These are phyloP conservation scores for Huso huso DNA, from an alignment of 2,797 vertebrate genomes.

Conservation along the genomic window DNA sequence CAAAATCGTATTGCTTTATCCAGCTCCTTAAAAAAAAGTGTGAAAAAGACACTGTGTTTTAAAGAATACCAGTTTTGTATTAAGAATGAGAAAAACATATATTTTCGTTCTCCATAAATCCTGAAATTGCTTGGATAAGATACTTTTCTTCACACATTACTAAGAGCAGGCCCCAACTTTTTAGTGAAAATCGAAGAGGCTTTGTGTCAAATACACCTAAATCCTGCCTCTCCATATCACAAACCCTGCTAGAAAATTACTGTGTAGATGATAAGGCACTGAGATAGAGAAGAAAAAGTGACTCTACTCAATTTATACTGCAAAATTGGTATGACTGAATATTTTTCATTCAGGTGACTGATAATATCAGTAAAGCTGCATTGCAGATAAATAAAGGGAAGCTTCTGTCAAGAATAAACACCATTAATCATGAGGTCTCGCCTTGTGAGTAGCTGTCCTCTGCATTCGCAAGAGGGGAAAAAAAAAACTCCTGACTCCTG, in stretches of 20 bases:
- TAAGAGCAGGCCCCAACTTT: constrained; percentile 83
- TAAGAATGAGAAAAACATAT: constrained; percentile 60
- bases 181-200: constrained; percentile 95
- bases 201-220: constrained; percentile 99
- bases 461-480: constrained; percentile 61
- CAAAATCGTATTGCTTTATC: constrained; percentile 40
- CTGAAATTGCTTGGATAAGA: constrained; percentile 89
- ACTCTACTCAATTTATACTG: constrained; percentile 99
- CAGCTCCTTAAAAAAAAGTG: constrained; percentile 22
- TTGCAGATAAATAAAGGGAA: constrained; percentile 99
- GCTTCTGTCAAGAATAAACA: constrained; percentile 99
- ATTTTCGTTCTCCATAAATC: constrained; percentile 89
- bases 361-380: constrained; percentile 97
- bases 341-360: constrained; percentile 99
- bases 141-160: constrained; percentile 56
- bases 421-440: constrained; percentile 98
- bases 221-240: constrained; percentile 99
- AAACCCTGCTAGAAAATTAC: constrained; percentile 97
- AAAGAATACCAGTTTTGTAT: constrained; percentile 60
- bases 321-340: constrained; percentile 99
- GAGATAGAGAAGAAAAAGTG: constrained; percentile 94
- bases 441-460: constrained; percentile 72
- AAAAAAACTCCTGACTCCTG: constrained; percentile 37
- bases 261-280: constrained; percentile 95
- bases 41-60: constrained; percentile 34